Evolutionary conservation across 2,888 invertebrate genomes (phyloP).

Genomic region (Dolomedes plantarius): DNA sequence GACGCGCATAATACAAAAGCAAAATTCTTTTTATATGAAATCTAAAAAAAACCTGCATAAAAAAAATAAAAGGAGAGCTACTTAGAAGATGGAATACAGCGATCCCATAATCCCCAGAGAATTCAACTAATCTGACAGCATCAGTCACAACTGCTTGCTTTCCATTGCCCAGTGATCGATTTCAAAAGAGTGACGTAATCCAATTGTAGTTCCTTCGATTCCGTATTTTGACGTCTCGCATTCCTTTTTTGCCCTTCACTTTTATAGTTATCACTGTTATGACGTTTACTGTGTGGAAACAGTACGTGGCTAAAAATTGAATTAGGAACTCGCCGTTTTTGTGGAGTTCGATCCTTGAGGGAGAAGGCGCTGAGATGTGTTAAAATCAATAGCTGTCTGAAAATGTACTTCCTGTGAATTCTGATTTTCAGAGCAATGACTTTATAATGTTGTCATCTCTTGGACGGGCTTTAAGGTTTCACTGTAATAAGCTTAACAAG

Average conservation of each 20-base stretch:
- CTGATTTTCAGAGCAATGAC: too few species aligned
- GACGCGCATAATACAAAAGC: too few species aligned
- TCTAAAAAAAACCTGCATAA: not conserved
- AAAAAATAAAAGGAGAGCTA: not conserved
- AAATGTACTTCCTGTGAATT: too few species aligned
- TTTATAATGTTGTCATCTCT: too few species aligned
- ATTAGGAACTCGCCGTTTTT: slow-evolving; percentile 8
- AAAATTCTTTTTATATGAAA: not conserved
- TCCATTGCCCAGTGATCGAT: slow-evolving; percentile 20
- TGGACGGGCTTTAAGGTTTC: too few species aligned
- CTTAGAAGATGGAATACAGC: not conserved
- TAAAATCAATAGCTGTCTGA: slow-evolving; percentile 1
- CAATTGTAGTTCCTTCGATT: slow-evolving; percentile 13
- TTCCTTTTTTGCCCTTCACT: not conserved
- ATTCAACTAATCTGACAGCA: slow-evolving; percentile 30
- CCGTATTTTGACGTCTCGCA: not conserved
- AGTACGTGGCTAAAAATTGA: not conserved
- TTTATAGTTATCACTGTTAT: not conserved
- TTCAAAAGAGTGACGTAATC: slow-evolving; percentile 33
- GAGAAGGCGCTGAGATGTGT: not conserved
- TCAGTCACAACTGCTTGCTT: slow-evolving; percentile 14
- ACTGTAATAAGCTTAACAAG: too few species aligned
- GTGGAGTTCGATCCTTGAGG: not conserved
- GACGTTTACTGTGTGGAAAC: not conserved
- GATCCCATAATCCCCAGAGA: not conserved